Percentiles rank a stretch among this genome's conserved stretches.
phyloP scores from a whole-genome alignment of 1,140 invertebrate species.

The Drosophila murphyi region DNA sequence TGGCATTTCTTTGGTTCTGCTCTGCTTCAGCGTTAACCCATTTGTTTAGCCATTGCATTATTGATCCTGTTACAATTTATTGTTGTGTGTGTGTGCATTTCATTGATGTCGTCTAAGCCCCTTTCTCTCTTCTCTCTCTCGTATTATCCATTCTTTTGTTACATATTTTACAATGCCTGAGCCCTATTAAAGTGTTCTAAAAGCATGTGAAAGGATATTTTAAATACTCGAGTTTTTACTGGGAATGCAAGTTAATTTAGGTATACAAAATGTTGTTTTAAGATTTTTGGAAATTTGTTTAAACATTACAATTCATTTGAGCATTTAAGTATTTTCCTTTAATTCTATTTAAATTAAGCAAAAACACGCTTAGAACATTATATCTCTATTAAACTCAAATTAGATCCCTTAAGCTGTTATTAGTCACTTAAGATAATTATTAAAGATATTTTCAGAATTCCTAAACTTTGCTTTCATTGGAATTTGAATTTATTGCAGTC shows the following conservation, averaged over 20 bases:
- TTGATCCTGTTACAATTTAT: conserved; percentile 36
- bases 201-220: background rate
- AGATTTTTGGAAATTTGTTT: too few species aligned
- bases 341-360: too few species aligned
- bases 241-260: background rate
- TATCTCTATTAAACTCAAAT: too few species aligned
- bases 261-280: too few species aligned
- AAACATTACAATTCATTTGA: too few species aligned
- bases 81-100: conserved; percentile 6
- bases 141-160: conserved; percentile 8
- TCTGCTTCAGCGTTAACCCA: conserved; percentile 43
- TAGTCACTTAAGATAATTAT: too few species aligned
- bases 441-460: too few species aligned
- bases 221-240: background rate
- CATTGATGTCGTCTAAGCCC: conserved; percentile 31
- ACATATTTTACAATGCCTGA: conserved; percentile 13
- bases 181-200: conserved; percentile 5
- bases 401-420: too few species aligned
- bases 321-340: too few species aligned
- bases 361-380: too few species aligned
- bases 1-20: conserved; percentile 6
- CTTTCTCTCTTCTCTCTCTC: background rate
- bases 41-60: conserved; percentile 37
- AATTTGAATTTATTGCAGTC: too few species aligned
- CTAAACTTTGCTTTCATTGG: too few species aligned